These are phyloP conservation scores for Montipora sp. DNA, from an alignment of 64 coral and sea anemone genomes.

Conservation along the genomic window DNA sequence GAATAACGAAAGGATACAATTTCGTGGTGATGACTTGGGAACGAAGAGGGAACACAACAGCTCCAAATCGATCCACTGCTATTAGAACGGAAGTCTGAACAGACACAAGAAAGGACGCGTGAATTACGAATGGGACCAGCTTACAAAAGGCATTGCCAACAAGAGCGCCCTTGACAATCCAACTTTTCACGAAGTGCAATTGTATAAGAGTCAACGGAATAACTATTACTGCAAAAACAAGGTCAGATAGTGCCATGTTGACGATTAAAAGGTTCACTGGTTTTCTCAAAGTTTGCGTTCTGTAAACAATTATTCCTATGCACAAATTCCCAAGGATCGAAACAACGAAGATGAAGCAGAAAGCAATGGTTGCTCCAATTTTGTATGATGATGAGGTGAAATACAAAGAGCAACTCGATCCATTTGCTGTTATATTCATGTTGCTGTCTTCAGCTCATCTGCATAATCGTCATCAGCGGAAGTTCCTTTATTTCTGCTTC, in stretches of 20 bases:
- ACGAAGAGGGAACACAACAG: conserved; percentile 1
- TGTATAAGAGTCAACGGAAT: background rate
- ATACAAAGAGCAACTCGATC: too few relatives aligned
- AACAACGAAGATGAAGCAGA: background rate
- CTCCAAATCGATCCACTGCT: conserved; percentile 25
- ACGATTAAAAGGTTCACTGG: background rate
- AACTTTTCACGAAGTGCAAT: background rate
- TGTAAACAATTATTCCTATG: conserved; percentile 19
- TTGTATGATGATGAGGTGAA: background rate
- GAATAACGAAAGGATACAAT: background rate
- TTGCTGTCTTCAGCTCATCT: too few relatives aligned
- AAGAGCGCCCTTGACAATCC: background rate
- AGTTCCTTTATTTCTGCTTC: too few relatives aligned
- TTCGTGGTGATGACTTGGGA: background rate
- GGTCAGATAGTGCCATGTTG: conserved; percentile 10
- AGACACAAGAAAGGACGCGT: background rate
- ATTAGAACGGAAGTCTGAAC: background rate
- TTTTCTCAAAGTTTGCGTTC: background rate
- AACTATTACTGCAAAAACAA: background rate
- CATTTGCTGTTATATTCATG: too few relatives aligned
- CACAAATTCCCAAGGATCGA: background rate
- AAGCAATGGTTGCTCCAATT: background rate
- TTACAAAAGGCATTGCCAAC: background rate
- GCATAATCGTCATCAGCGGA: too few relatives aligned
- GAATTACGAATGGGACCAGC: background rate